phyloP scores from a whole-genome alignment of 2,797 vertebrate species.

The Aphelocoma californica region DNA sequence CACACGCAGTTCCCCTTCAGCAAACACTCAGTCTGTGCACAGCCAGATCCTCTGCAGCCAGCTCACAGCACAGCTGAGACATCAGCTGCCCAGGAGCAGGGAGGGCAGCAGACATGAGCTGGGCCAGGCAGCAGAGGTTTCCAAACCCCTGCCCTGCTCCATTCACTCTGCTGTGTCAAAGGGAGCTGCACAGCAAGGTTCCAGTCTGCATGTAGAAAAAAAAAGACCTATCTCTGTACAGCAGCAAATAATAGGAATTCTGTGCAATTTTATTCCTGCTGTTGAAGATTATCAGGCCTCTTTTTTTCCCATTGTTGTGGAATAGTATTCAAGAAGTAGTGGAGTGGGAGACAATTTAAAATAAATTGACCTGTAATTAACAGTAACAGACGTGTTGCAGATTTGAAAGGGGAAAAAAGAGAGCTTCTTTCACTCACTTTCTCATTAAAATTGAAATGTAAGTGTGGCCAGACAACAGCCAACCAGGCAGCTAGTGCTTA shows the following conservation, averaged over 20 bases:
- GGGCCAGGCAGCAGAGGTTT: background rate
- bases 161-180: background rate
- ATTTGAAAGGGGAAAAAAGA: background rate
- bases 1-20: background rate
- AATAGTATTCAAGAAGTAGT: background rate
- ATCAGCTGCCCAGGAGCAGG: background rate
- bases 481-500: background rate
- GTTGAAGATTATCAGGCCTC: background rate
- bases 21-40: background rate
- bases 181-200: background rate
- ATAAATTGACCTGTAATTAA: background rate
- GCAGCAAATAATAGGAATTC: background rate
- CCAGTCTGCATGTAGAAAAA: accelerated
- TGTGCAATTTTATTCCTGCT: background rate
- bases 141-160: background rate
- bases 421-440: background rate
- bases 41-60: background rate
- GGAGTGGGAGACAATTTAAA: background rate
- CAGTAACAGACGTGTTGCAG: background rate
- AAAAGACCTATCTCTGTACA: background rate
- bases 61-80: background rate
- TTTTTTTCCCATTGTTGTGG: background rate
- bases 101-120: background rate
- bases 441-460: background rate
- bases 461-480: background rate